Conservation (phyloP, 2,113 vertebrate species). For the Zingel zingel region DNA sequence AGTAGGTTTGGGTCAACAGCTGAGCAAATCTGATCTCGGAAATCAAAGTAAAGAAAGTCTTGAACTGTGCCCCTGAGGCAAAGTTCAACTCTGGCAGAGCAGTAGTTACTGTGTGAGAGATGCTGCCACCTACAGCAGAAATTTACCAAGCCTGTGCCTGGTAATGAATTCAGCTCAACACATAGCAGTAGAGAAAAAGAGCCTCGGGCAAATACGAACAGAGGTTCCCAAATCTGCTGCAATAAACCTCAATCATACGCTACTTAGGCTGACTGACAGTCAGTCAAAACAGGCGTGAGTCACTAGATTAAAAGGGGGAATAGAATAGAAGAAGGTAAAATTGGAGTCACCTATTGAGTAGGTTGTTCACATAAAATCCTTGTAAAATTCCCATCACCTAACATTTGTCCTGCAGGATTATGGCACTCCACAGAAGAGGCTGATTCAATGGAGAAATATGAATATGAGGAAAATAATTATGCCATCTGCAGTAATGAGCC, state of each 20-base stretch:
- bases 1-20: constrained; percentile 51
- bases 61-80: constrained; percentile 63
- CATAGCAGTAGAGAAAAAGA: constrained; percentile 61
- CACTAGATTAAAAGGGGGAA: constrained; percentile 60
- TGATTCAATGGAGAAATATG: constrained; percentile 20
- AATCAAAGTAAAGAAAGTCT: constrained; percentile 68
- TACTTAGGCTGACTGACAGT: constrained; percentile 75
- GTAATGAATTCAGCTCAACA: constrained; percentile 75
- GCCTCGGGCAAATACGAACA: constrained; percentile 74
- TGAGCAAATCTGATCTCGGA: constrained; percentile 44
- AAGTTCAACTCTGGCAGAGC: constrained; percentile 58
- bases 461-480: not conserved
- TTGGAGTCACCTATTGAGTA: constrained; percentile 60
- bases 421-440: not conserved
- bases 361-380: constrained; percentile 56
- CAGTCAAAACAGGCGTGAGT: constrained; percentile 68
- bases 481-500: not conserved
- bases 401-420: constrained; percentile 45
- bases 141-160: constrained; percentile 41
- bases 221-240: constrained; percentile 75
- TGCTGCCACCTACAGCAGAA: constrained; percentile 79
- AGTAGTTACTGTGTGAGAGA: constrained; percentile 51
- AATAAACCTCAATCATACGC: constrained; percentile 75
- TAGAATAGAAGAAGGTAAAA: constrained; percentile 62
- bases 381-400: constrained; percentile 45